Conservation (phyloP, 2,113 vertebrate genomes). For the Eolophus roseicapilla region DNA sequence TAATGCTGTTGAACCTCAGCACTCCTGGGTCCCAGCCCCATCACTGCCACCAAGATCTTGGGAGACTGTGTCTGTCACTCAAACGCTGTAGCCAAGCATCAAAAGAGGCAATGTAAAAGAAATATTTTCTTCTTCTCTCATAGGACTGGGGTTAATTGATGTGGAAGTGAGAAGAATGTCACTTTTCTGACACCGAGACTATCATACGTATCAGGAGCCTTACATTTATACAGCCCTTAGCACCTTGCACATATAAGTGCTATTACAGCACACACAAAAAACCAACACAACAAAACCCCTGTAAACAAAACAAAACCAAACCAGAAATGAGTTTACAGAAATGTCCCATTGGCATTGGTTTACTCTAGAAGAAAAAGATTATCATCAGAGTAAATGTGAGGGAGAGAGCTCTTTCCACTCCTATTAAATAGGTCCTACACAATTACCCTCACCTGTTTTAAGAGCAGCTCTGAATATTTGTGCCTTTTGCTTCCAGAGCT, state of each 20-base stretch:
- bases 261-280: neutral
- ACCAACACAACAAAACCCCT: neutral
- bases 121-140: neutral
- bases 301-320: neutral
- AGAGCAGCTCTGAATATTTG: neutral
- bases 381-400: neutral
- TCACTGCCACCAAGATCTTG: accelerated
- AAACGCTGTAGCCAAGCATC: neutral
- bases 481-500: neutral
- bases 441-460: neutral
- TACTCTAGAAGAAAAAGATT: neutral
- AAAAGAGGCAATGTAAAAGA: neutral
- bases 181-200: neutral
- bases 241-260: neutral
- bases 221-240: neutral
- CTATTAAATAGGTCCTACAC: neutral
- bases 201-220: neutral
- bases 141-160: neutral
- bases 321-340: neutral
- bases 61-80: neutral
- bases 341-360: neutral
- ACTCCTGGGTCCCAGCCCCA: neutral
- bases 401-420: accelerated
- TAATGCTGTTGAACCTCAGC: neutral
- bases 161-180: neutral